Percentiles rank a stretch among this genome's conserved stretches.
phyloP scores from a whole-genome alignment of 2,113 vertebrate genomes.

The Arothron firmamentum region DNA sequence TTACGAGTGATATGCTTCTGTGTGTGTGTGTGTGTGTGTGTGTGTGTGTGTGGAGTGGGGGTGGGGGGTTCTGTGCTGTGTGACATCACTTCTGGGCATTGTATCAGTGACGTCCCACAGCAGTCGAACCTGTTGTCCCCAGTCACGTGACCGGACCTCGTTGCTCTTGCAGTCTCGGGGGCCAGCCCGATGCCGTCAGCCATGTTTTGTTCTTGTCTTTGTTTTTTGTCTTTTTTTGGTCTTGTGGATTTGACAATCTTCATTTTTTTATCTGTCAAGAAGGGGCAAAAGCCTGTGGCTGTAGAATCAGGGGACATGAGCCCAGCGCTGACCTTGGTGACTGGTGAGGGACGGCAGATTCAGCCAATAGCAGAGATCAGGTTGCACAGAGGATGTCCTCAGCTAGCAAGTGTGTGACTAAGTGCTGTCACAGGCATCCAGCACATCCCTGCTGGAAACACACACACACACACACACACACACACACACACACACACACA shows the following conservation, averaged over 20 bases:
- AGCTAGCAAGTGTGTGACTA: conserved; percentile 56
- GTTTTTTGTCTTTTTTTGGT: conserved; percentile 21
- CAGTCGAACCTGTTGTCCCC: conserved; percentile 5
- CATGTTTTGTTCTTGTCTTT: conserved; percentile 29
- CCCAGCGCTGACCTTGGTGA: conserved; percentile 62
- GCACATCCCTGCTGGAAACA: conserved; percentile 54
- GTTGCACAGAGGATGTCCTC: conserved; percentile 63
- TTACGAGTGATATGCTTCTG: conserved; percentile 44
- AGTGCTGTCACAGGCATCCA: conserved; percentile 59
- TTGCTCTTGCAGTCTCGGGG: conserved; percentile 27
- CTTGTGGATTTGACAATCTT: conserved; percentile 47
- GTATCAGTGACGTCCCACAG: no score
- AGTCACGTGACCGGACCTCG: conserved; percentile 20
- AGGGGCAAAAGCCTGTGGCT: conserved; percentile 49
- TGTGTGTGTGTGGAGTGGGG: conserved; percentile 30
- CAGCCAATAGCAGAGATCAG: conserved; percentile 64
- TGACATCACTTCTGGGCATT: background rate
- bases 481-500: conserved; percentile 45
- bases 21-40: conserved; percentile 32
- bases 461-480: conserved; percentile 38
- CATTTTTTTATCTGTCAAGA: conserved; percentile 43
- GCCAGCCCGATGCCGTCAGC: conserved; percentile 47
- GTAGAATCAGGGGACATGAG: conserved; percentile 61
- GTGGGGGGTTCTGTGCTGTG: no score
- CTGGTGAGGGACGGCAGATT: conserved; percentile 57